Evolutionary conservation across 2,797 vertebrate genomes (phyloP).

Genomic region (Bradypodion ventrale): DNA sequence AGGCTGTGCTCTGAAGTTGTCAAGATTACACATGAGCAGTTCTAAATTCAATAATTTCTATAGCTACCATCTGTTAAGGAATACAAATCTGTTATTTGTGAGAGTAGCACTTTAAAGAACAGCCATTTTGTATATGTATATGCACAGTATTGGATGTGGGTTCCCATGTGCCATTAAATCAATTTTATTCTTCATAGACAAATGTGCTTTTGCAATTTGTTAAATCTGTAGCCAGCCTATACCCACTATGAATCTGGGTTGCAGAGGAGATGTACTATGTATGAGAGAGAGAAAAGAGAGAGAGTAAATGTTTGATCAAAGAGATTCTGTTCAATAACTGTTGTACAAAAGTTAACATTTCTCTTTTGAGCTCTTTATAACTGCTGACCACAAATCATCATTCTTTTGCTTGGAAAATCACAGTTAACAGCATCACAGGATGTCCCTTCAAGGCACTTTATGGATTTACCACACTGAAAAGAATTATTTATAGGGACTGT

Average conservation of each 20-base stretch:
- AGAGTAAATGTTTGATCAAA: not conserved
- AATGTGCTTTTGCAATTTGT: constrained; percentile 21
- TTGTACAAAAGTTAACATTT: constrained; percentile 21
- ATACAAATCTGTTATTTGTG: not conserved
- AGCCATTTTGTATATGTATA: not conserved
- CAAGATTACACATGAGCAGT: too few species aligned
- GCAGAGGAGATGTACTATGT: not conserved
- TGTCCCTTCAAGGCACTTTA: constrained; percentile 35
- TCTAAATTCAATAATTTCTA: not conserved
- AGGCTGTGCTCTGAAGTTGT: not conserved
- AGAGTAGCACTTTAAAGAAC: not conserved
- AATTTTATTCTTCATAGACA: not conserved
- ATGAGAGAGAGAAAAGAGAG: not conserved
- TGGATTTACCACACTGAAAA: constrained; percentile 45
- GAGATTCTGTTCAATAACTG: not conserved
- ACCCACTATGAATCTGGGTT: not conserved
- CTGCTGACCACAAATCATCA: not conserved
- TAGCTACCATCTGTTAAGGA: not conserved
- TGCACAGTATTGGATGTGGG: not conserved
- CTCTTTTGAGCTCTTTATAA: not conserved
- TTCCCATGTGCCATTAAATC: not conserved
- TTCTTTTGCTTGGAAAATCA: constrained; percentile 43
- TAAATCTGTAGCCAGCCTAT: constrained; percentile 23
- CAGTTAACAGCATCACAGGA: constrained; percentile 17
- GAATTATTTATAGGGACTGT: constrained; percentile 28